Base-by-base conservation (phyloP, 1,140 invertebrate genomes). In the Trachymyrmex septentrionalis region DNA sequence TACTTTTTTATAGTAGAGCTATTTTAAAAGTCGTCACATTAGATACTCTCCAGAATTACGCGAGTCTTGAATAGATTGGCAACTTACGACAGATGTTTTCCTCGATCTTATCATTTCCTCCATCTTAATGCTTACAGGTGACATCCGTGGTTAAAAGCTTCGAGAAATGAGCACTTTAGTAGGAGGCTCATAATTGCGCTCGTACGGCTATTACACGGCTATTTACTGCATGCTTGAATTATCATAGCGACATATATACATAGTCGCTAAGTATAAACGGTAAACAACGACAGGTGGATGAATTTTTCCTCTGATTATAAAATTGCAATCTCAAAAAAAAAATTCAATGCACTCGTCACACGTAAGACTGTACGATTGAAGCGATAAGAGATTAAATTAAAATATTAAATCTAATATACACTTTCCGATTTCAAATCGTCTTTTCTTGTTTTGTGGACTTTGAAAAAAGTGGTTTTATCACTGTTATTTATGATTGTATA, bases 201-300 rank as follows among this genome's bases (percentile, higher is more conserved):
- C n/a, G 19, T 14, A 7, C 3, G 7, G 0, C 16, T 27, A 59
- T 81, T 71, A 71, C 48, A 21, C 48, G 10, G 5, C n/a, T 44
- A 30, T 71, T 81, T 81, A 81, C 50, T 50, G 14, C 48, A 38
- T n/a, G 30, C n/a, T 80, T 44, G 7, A 48, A 71, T 71, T 81
- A 44, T 34, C 44, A 19, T 34, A 69, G 63, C n/a, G 16, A 30
- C 16, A 34, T 53, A 61, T 53, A 48, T 44, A 48, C 19, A 21
- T 34, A 34, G 19, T 34, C 27, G 50, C 12, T 44, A 44, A 44
- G 9, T 44, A 44, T 44, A 44, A 44, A 9, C 9, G 9, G 38
- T 0, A 44, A 44, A 55, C 4, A n/a, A 27, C 16, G 16, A 14
- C n/a, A 48, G 59, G 0, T 21, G 38, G 76, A 48, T 21, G 1